These are phyloP conservation scores for Tachyglossus aculeatus DNA, from an alignment of 2,797 vertebrate genomes.

Conservation along the genomic window DNA sequence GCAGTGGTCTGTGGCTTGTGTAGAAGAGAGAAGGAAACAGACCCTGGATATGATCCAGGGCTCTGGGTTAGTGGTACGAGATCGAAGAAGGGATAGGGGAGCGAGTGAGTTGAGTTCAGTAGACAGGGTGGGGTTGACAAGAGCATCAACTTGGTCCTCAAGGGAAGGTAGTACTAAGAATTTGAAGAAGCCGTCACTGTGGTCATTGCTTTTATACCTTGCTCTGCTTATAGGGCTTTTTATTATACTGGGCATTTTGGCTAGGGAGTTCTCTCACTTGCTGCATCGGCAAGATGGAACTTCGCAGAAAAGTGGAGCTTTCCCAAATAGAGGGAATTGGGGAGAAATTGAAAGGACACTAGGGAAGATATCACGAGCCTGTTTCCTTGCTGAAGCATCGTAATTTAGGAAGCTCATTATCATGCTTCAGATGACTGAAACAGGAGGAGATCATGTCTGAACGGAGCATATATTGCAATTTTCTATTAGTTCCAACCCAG, in stretches of 20 bases:
- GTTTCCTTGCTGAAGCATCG: slow-evolving; percentile 11
- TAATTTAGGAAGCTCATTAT: slow-evolving; percentile 21
- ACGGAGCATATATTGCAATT: slow-evolving; percentile 26
- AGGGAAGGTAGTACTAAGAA: no score
- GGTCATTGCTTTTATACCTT: slow-evolving; percentile 12
- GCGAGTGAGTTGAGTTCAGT: no score
- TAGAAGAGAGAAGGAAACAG: no score
- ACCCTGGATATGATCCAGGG: no score
- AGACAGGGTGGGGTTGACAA: no score
- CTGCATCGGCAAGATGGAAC: no score
- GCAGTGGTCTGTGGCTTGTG: no score
- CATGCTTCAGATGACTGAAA: slow-evolving; percentile 44
- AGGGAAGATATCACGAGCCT: slow-evolving; percentile 10
- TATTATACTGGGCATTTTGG: slow-evolving; percentile 13
- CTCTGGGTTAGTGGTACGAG: no score
- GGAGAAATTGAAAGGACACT: neutral
- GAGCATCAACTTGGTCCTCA: no score
- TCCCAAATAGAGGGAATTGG: neutral
- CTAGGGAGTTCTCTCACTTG: slow-evolving; percentile 9
- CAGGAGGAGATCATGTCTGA: slow-evolving; percentile 17
- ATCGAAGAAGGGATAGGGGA: no score
- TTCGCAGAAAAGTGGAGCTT: slow-evolving; percentile 22
- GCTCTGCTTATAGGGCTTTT: slow-evolving; percentile 17
- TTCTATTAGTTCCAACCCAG: neutral
- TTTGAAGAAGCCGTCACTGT: no score